Conservation (phyloP, 1,140 invertebrate genomes). For the Uloborus diversus region DNA sequence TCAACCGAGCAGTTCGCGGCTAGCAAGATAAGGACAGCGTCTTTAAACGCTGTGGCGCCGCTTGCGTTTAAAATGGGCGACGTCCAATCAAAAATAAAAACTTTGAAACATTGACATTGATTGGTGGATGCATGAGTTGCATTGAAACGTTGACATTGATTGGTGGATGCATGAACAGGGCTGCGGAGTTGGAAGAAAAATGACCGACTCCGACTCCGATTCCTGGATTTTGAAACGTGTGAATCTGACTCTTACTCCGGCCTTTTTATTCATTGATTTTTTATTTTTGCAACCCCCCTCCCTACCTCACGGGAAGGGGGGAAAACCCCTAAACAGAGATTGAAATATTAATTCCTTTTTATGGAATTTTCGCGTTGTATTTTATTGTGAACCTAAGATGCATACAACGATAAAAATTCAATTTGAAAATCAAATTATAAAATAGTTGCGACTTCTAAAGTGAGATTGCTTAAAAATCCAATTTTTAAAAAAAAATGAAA, state of each 20-base stretch:
- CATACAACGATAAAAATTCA: too few relatives aligned
- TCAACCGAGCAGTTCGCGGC: not conserved
- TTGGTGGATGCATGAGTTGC: too few relatives aligned
- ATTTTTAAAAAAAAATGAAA: not conserved
- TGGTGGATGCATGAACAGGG: too few relatives aligned
- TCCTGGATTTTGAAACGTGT: too few relatives aligned
- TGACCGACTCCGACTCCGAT: too few relatives aligned
- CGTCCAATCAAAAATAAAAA: not conserved
- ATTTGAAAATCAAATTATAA: not conserved
- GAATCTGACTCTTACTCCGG: not conserved
- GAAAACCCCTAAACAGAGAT: not conserved
- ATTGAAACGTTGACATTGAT: too few relatives aligned
- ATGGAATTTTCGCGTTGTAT: not conserved
- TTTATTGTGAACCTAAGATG: too few relatives aligned
- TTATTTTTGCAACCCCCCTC: not conserved
- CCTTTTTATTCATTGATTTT: not conserved
- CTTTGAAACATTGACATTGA: not conserved
- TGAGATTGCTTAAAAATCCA: too few relatives aligned
- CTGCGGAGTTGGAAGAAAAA: too few relatives aligned
- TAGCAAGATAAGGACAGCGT: not conserved
- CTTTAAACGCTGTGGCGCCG: not conserved
- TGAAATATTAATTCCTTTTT: not conserved
- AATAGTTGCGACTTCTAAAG: not conserved
- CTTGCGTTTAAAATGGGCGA: not conserved
- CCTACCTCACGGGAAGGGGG: not conserved